Evolutionary conservation across 1,140 invertebrate species (phyloP).

Genomic region (Aradophagus sp.): DNA sequence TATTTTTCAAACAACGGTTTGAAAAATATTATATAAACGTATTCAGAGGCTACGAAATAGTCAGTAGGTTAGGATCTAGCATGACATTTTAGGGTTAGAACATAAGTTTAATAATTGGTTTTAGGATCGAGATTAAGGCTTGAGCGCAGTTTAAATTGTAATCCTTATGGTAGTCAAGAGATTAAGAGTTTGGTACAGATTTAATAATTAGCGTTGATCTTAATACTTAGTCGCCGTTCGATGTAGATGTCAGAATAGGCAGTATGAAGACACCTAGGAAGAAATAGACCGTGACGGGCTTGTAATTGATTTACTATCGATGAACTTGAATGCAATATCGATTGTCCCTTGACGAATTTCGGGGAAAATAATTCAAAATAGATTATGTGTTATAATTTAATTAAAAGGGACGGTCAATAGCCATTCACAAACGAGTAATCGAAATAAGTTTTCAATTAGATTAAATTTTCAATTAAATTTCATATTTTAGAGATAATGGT

Average conservation of each 20-base stretch:
- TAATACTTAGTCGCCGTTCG: slow-evolving; percentile 33
- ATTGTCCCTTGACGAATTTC: too few relatives aligned
- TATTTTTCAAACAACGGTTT: too few relatives aligned
- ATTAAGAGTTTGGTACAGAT: slow-evolving; percentile 45
- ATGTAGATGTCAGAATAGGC: slow-evolving; percentile 13
- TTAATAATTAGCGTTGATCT: slow-evolving; percentile 42
- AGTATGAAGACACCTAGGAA: slow-evolving; percentile 1
- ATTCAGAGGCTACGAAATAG: slow-evolving; percentile 21
- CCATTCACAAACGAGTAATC: too few relatives aligned
- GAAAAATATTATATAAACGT: slow-evolving; percentile 1
- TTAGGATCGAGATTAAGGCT: slow-evolving; percentile 31
- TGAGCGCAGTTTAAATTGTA: slow-evolving; percentile 42
- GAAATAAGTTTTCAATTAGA: too few relatives aligned
- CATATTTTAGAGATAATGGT: too few relatives aligned
- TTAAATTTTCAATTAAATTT: too few relatives aligned
- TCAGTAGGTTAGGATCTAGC: slow-evolving; percentile 11
- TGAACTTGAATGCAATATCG: too few relatives aligned
- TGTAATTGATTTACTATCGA: too few relatives aligned
- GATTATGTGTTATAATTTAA: too few relatives aligned
- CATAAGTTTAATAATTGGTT: slow-evolving; percentile 40
- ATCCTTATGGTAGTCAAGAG: slow-evolving; percentile 36
- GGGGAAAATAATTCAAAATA: too few relatives aligned
- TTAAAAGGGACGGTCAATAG: too few relatives aligned
- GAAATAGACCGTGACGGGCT: background rate
- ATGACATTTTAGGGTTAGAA: slow-evolving; percentile 31